Percentiles rank a stretch among this genome's conserved stretches.
Conservation (phyloP, 1,140 invertebrate species). For the Trachymyrmex septentrionalis region DNA sequence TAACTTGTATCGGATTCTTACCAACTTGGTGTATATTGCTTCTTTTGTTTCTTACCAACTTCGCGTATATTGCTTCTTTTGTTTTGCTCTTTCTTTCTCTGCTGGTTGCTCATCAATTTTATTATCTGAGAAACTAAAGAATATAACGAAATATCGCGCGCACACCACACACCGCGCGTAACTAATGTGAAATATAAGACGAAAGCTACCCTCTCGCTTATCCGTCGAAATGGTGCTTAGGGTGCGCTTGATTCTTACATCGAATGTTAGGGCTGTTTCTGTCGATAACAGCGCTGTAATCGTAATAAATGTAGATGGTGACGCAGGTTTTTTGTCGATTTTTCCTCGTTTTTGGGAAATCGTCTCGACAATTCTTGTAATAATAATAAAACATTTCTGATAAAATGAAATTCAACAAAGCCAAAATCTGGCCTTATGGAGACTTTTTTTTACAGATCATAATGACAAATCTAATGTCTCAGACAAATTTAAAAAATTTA, state of each 20-base stretch:
- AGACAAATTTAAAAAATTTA: too few species aligned
- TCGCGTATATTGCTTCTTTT: constrained; percentile 33
- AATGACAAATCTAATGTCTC: too few species aligned
- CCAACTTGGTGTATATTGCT: constrained; percentile 44
- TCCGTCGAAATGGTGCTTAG: constrained; percentile 44
- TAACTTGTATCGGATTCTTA: constrained; percentile 32
- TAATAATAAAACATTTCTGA: too few species aligned
- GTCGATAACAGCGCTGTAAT: constrained; percentile 55
- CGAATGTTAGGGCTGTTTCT: constrained; percentile 20
- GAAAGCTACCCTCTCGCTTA: constrained; percentile 28
- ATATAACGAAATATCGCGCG: constrained; percentile 18
- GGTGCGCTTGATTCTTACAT: constrained; percentile 11
- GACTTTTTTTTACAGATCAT: too few species aligned
- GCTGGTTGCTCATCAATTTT: constrained; percentile 10
- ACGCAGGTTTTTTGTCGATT: not conserved
- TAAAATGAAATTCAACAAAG: too few species aligned
- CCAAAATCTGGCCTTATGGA: too few species aligned
- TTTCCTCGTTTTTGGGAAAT: not conserved
- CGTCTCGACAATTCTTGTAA: not conserved
- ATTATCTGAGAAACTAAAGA: constrained; percentile 24
- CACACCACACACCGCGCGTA: too few species aligned
- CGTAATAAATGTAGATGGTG: constrained; percentile 29
- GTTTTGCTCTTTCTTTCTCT: constrained; percentile 11
- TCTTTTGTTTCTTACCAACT: constrained; percentile 39
- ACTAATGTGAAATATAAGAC: constrained; percentile 32